These are phyloP conservation scores for Conomelus anceps DNA, from an alignment of 2,888 invertebrate species.

Conservation along the genomic window DNA sequence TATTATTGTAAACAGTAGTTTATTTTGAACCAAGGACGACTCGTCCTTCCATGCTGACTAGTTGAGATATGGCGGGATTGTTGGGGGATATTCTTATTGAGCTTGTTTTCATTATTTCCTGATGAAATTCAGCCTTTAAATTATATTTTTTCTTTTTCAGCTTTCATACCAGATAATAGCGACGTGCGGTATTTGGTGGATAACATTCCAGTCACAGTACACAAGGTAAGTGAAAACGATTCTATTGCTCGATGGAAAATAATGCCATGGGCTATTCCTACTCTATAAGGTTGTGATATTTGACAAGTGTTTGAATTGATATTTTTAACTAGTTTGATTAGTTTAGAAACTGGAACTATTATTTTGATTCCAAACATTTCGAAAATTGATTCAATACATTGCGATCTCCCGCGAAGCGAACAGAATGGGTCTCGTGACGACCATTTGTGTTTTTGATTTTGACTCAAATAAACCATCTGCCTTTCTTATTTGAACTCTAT, in stretches of 20 bases:
- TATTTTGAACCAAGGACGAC: conserved; percentile 43
- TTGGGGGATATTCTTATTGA: not conserved
- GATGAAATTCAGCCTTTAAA: not conserved
- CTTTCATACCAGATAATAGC: conserved; percentile 63
- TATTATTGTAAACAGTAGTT: conserved; percentile 27
- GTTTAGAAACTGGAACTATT: not conserved
- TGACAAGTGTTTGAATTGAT: not conserved
- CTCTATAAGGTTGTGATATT: no score
- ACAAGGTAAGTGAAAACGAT: conserved; percentile 43
- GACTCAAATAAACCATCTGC: not conserved
- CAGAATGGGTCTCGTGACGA: not conserved
- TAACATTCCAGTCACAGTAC: conserved; percentile 50
- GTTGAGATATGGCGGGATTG: conserved; percentile 21
- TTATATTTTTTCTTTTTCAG: conserved; percentile 45
- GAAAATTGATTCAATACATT: not conserved
- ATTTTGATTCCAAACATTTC: not conserved
- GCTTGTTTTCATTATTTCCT: not conserved
- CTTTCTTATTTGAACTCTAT: not conserved
- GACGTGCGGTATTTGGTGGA: conserved; percentile 62
- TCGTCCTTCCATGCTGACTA: conserved; percentile 43
- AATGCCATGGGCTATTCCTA: not conserved
- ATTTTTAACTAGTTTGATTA: not conserved
- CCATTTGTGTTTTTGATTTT: not conserved
- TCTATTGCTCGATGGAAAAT: not conserved
- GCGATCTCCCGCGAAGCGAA: not conserved